Percentiles rank a stretch among this genome's conserved stretches.
Evolutionary conservation across 2,113 vertebrate genomes (phyloP).

Genomic region (Myiozetetes cayanensis): DNA sequence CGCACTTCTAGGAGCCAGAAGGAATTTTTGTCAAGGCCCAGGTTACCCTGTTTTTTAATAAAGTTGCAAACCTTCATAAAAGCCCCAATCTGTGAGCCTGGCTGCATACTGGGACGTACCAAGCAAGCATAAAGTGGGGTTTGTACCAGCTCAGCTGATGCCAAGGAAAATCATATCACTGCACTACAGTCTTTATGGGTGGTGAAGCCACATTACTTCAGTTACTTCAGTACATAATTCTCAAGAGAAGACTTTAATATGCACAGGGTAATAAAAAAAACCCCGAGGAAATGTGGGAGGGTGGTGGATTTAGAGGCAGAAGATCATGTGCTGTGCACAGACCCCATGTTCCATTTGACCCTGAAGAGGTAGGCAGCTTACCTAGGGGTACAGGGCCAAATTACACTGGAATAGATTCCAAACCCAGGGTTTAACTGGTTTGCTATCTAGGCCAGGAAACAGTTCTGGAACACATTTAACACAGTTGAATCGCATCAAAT

Average conservation of each 20-base stretch:
- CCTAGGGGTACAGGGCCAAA: background rate
- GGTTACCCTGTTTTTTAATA: background rate
- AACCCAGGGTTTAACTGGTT: conserved; percentile 32
- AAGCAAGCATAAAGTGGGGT: background rate
- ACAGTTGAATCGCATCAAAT: conserved; percentile 54
- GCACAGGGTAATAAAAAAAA: background rate
- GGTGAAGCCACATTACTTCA: background rate
- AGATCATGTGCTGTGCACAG: background rate
- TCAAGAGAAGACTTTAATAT: background rate
- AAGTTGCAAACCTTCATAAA: background rate
- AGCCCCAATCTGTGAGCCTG: background rate
- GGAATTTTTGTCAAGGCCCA: background rate
- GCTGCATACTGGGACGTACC: background rate
- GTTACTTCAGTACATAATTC: background rate
- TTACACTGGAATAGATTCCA: conserved; percentile 1
- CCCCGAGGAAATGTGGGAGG: background rate
- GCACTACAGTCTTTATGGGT: background rate
- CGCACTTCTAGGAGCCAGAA: background rate
- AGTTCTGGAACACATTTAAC: conserved; percentile 59
- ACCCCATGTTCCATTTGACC: background rate
- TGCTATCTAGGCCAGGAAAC: conserved; percentile 61
- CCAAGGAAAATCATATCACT: background rate
- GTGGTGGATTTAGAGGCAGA: background rate
- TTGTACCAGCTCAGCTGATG: background rate
- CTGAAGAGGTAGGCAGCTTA: background rate